These are phyloP conservation scores for Oostethus manadensis DNA, from an alignment of 2,113 vertebrate genomes.

Conservation along the genomic window DNA sequence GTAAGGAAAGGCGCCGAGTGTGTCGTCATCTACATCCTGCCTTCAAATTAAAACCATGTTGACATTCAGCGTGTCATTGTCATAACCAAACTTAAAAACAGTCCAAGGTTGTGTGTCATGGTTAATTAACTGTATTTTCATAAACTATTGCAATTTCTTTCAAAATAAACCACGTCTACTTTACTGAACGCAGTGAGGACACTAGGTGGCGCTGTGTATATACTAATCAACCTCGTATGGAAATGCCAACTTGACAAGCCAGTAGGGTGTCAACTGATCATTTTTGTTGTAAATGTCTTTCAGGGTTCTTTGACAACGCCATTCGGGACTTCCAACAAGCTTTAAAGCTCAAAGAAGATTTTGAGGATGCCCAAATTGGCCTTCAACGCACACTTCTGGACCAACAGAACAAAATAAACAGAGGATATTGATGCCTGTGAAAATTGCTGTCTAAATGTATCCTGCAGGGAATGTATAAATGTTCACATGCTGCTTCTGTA, in stretches of 20 bases:
- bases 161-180: background rate
- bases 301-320: conserved; percentile 88
- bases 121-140: background rate
- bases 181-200: background rate
- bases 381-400: conserved; percentile 84
- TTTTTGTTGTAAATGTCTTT: conserved; percentile 9
- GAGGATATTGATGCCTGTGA: conserved; percentile 64
- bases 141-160: background rate
- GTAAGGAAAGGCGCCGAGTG: conserved; percentile 65
- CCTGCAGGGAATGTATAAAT: too few species aligned
- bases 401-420: conserved; percentile 78
- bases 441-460: background rate
- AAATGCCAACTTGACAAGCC: conserved; percentile 4
- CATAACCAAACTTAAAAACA: background rate
- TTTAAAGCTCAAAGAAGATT: conserved; percentile 81
- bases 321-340: conserved; percentile 84
- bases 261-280: background rate
- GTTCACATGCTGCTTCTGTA: too few species aligned
- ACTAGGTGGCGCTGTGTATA: conserved; percentile 44
- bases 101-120: background rate
- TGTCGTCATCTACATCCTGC: background rate
- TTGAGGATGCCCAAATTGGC: conserved; percentile 86
- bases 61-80: background rate
- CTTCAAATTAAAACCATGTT: background rate
- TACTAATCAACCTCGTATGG: background rate